These are phyloP conservation scores for Orientallactaga sibirica DNA, from an alignment of 2,797 vertebrate species.

Conservation along the genomic window DNA sequence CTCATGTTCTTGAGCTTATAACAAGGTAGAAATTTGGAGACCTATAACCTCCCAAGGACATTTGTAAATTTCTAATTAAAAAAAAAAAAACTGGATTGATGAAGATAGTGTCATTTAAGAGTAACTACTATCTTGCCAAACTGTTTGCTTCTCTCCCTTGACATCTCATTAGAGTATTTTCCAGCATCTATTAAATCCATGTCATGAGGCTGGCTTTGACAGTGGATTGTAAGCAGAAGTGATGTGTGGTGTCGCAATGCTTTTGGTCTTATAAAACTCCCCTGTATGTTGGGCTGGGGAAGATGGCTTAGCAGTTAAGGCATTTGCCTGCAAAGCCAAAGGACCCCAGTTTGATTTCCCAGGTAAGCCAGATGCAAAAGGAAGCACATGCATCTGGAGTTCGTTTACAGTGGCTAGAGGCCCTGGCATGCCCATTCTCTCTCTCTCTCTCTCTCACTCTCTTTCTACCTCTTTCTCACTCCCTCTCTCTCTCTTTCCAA, in stretches of 20 bases:
- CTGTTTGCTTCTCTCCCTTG: background rate
- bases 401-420: no score
- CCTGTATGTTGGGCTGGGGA: no score
- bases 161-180: background rate
- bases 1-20: background rate
- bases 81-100: background rate
- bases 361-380: no score
- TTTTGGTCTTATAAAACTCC: background rate
- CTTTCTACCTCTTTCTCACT: no score
- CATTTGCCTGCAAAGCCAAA: no score
- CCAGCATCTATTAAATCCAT: conserved; percentile 2
- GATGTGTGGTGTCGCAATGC: background rate
- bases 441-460: no score
- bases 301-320: no score
- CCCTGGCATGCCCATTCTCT: no score
- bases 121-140: conserved; percentile 29
- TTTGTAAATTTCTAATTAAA: background rate
- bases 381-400: no score
- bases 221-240: background rate
- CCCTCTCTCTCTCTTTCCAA: no score
- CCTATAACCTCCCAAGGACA: background rate
- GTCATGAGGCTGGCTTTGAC: background rate
- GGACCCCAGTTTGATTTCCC: no score
- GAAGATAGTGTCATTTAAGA: background rate
- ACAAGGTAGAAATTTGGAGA: conserved; percentile 4